Evolutionary conservation across 2,113 vertebrate genomes (phyloP).

Genomic region (Sinocyclocheilus anshuiensis): DNA sequence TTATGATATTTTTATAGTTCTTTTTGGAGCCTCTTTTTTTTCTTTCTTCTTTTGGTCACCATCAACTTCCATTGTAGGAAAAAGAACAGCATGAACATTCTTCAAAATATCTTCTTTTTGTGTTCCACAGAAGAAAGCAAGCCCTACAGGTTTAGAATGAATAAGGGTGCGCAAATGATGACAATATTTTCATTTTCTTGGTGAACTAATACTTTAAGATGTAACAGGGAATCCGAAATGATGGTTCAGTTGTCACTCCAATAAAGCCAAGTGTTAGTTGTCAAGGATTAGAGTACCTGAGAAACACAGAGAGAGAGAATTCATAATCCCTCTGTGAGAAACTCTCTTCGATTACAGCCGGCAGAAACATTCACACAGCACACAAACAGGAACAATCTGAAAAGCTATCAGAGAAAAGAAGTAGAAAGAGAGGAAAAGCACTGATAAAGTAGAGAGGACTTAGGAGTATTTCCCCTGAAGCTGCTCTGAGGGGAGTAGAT

Average conservation of each 20-base stretch:
- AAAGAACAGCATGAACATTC: not conserved
- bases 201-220: slow-evolving; percentile 17
- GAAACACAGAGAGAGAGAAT: slow-evolving; percentile 24
- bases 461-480: slow-evolving; percentile 16
- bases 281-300: slow-evolving; percentile 27
- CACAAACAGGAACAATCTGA: slow-evolving; percentile 50
- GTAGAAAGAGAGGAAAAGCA: slow-evolving; percentile 47
- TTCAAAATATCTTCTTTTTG: not conserved
- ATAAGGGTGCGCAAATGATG: not conserved
- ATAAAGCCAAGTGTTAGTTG: slow-evolving; percentile 33
- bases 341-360: slow-evolving; percentile 50
- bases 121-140: not conserved
- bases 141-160: not conserved
- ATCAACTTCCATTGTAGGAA: not conserved
- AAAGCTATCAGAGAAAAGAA: slow-evolving; percentile 47
- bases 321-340: slow-evolving; percentile 44
- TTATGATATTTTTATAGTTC: no score
- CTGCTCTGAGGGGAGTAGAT: slow-evolving; percentile 12
- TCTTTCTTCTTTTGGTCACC: not conserved
- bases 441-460: slow-evolving; percentile 41
- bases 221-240: slow-evolving; percentile 18
- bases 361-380: slow-evolving; percentile 48
- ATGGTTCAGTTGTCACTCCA: slow-evolving; percentile 22
- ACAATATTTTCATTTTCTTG: not conserved
- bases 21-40: no score